Evolutionary conservation across 2,888 invertebrate genomes (phyloP), one percentile per base, ranked within the genome.

Genomic region (Agrotis ipsilon): DNA sequence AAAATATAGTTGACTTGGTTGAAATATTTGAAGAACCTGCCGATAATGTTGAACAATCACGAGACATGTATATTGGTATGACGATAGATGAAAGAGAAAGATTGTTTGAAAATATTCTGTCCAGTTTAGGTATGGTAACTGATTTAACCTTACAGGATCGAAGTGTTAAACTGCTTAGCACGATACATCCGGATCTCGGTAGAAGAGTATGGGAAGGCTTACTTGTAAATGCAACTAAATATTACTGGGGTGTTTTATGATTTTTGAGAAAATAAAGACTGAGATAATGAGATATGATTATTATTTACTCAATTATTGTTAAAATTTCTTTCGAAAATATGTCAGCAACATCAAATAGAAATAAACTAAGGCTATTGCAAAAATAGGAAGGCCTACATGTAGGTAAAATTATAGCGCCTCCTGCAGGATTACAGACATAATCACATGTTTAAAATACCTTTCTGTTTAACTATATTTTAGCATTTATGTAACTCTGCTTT

Each of bases 41-140:
- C 1, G 98, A 99, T 90, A 99, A 99, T 92, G 99, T 97, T 91
- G 96, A 97, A 3, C 99, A 99, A 94, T 97, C 97, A 0, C 96
- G 97, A 14, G 94, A 96, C 21, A 98, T 99, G 93, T 99, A 98
- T 97, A 97, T 98, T 87, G 98, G 91, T 70, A 88, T 99, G 89
- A 97, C 97, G 55, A 96, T 96, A 18, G 97, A 97, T 0, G 98
- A 97, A 78, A 96, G 97, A 66, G 94, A 96, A 43, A 97, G 98
- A 64, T 93, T 99, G 63, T 97, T 98, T 0, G 94, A 97, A 52
- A 99, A 99, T 92, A 97, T 99, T 81, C 97, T 98, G 1, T 97
- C 96, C 6, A 97, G 98, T 90, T 92, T 99, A 74, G 96, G 97
- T 7, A 94, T 97, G 67, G 98, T 98, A 97, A 21, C 98, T 98